Conservation (phyloP, 2,797 vertebrate species). For the Bovichtus diacanthus region DNA sequence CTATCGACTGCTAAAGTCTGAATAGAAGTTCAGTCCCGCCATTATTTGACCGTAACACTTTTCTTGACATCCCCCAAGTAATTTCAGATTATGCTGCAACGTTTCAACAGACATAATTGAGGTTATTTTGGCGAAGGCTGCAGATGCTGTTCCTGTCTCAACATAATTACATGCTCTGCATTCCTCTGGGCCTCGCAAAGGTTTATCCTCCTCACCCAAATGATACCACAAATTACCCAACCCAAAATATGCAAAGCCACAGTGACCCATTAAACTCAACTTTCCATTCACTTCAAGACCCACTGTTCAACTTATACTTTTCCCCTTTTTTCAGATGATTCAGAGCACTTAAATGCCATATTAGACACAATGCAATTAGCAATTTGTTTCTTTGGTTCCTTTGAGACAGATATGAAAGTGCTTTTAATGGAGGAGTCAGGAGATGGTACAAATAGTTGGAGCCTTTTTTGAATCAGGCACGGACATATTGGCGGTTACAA, state of each 20-base stretch:
- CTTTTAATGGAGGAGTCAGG: background rate
- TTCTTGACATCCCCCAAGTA: slow-evolving; percentile 43
- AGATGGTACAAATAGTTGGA: background rate
- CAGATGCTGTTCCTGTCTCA: slow-evolving; percentile 73
- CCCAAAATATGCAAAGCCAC: slow-evolving; percentile 80
- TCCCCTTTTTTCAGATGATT: background rate
- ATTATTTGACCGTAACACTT: slow-evolving; percentile 54
- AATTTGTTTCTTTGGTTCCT: slow-evolving; percentile 29
- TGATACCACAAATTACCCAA: slow-evolving; percentile 73
- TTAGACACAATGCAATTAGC: slow-evolving; percentile 12
- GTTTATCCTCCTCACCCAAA: slow-evolving; percentile 77
- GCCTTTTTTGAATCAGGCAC: background rate
- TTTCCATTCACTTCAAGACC: slow-evolving; percentile 55
- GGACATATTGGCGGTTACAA: background rate
- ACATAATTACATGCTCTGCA: slow-evolving; percentile 74
- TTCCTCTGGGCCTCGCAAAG: slow-evolving; percentile 71
- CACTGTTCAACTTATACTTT: slow-evolving; percentile 3
- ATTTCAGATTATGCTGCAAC: slow-evolving; percentile 52
- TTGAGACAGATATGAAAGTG: slow-evolving; percentile 1
- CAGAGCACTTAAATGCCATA: background rate
- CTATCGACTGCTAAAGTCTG: slow-evolving; percentile 40
- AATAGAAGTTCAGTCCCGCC: slow-evolving; percentile 37
- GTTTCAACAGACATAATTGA: slow-evolving; percentile 77
- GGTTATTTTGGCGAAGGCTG: slow-evolving; percentile 68
- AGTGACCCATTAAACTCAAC: slow-evolving; percentile 59